Evolutionary conservation across 2,888 invertebrate genomes (phyloP).

Genomic region (Lepidochitona cinerea): DNA sequence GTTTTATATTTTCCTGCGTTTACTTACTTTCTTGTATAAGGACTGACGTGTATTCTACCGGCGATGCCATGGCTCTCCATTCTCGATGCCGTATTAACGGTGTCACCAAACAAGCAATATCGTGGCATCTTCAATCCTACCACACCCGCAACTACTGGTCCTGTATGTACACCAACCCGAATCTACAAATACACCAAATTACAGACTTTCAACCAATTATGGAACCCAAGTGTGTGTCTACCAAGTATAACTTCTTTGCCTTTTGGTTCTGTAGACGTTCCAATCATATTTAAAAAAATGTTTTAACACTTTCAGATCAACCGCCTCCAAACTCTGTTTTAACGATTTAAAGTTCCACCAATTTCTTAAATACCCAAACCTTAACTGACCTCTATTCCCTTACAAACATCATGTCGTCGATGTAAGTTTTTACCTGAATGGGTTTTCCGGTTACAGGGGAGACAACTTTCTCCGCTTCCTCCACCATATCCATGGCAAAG

Average conservation of each 20-base stretch:
- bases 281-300: too few relatives aligned
- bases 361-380: too few relatives aligned
- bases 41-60: slow-evolving; percentile 19
- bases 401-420: too few relatives aligned
- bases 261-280: too few relatives aligned
- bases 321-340: too few relatives aligned
- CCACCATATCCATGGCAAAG: slow-evolving; percentile 64
- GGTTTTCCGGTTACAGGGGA: slow-evolving; percentile 48
- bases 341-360: too few relatives aligned
- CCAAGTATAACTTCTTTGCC: too few relatives aligned
- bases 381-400: too few relatives aligned
- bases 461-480: slow-evolving; percentile 52
- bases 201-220: too few relatives aligned
- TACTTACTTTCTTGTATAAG: slow-evolving; percentile 18
- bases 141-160: slow-evolving; percentile 30
- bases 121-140: slow-evolving; percentile 33
- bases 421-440: slow-evolving; percentile 43
- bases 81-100: slow-evolving; percentile 29
- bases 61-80: slow-evolving; percentile 32
- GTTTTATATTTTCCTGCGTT: too few relatives aligned
- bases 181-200: slow-evolving; percentile 20
- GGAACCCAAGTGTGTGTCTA: too few relatives aligned
- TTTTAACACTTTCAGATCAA: too few relatives aligned
- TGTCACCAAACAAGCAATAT: slow-evolving; percentile 30
- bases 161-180: slow-evolving; percentile 26